A percentile compares a stretch with the other conserved stretches of the same genome.
These are phyloP conservation scores for Rallus crepitans DNA, from an alignment of 2,797 vertebrate genomes.

Conservation along the genomic window DNA sequence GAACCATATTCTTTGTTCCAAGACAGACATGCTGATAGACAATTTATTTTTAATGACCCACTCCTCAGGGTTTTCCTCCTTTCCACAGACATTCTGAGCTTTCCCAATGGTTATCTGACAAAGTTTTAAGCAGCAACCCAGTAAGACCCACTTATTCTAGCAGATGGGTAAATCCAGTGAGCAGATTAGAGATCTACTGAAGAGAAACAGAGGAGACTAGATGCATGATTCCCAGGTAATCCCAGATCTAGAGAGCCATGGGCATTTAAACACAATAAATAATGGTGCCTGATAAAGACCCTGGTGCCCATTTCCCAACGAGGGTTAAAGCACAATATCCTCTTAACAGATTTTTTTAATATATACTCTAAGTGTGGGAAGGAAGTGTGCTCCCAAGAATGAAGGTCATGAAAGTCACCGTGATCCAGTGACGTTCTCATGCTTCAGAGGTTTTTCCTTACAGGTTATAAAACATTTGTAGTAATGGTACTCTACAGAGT, in stretches of 20 bases:
- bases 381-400: background rate
- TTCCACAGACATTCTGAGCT: background rate
- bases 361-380: background rate
- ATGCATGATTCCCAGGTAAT: background rate
- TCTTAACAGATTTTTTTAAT: background rate
- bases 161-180: background rate
- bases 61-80: background rate
- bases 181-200: background rate
- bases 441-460: background rate
- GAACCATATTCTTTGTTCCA: background rate
- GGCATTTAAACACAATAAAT: background rate
- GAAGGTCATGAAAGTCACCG: background rate
- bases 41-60: background rate
- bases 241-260: no score
- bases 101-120: background rate
- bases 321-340: no score
- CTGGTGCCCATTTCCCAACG: no score
- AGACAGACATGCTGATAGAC: background rate
- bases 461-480: background rate
- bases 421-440: background rate
- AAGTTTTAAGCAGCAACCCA: background rate
- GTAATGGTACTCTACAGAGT: background rate
- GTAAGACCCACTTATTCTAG: background rate
- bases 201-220: background rate
- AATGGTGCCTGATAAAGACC: background rate